phyloP scores from a whole-genome alignment of 2,888 invertebrate genomes.

The Tenthredo amoena region DNA sequence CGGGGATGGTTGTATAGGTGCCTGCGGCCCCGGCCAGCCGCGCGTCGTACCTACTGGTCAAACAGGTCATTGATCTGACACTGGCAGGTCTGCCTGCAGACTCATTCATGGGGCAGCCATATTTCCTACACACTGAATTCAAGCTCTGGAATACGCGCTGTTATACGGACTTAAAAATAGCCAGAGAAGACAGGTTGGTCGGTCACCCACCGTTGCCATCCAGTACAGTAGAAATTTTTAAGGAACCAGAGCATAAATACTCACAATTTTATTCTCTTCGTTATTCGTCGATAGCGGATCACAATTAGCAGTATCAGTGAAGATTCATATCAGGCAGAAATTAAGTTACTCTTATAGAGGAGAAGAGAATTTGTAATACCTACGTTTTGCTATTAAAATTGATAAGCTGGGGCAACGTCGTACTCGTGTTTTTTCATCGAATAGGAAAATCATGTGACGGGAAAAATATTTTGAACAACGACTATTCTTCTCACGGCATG shows the following conservation, averaged over 20 bases:
- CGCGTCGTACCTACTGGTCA: conserved; percentile 50
- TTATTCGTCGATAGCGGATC: neutral
- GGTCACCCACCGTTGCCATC: conserved; percentile 23
- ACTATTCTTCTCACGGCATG: too few species aligned
- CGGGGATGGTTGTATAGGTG: conserved; percentile 47
- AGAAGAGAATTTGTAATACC: neutral
- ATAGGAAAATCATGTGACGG: too few species aligned
- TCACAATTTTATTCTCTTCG: neutral
- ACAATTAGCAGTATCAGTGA: neutral
- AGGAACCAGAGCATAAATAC: neutral
- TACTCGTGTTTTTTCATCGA: too few species aligned
- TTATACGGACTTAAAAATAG: conserved; percentile 44
- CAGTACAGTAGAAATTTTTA: conserved; percentile 22
- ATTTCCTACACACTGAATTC: conserved; percentile 49
- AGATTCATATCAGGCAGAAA: neutral
- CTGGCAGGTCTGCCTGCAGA: conserved; percentile 46
- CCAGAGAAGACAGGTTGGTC: conserved; percentile 27
- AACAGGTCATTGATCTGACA: conserved; percentile 55
- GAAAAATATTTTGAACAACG: too few species aligned
- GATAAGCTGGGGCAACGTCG: neutral
- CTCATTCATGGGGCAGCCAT: conserved; percentile 53
- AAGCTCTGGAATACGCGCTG: conserved; percentile 43
- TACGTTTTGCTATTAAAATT: neutral
- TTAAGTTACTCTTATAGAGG: neutral
- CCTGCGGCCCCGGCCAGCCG: conserved; percentile 43